Evolutionary conservation across 1,140 invertebrate species (phyloP), one percentile per base, ranked within the genome.

Genomic region (Ganaspis sp.): DNA sequence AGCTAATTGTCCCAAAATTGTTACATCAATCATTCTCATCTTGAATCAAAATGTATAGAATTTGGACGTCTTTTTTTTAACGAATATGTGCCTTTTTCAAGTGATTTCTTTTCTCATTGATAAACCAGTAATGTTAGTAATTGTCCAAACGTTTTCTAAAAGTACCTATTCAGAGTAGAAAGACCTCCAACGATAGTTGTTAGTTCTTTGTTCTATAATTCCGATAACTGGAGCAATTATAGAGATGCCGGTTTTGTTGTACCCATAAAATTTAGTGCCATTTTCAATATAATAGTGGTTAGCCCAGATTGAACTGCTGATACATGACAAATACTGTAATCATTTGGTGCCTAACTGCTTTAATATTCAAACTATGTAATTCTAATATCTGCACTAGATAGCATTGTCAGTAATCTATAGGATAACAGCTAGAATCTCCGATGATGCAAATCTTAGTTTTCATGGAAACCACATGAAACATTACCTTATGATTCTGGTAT

Each of bases 251-350:
- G 42, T 15, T 42, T n/a, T 45, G 15, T 15, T 15, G 15, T 45
- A 45, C 3, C 42, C 42, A 45, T 49, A n/a, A 49, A 6, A 49
- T 49, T 49, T 49, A 49, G 45, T 49, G 17, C 45, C 45, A 49
- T 49, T 49, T 49, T 49, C 45, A 49, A 49, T 49, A n/a, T n/a
- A 49, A 49, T 49, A 49, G 45, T 17, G 45, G 17, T 4, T 15
- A 49, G 11, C 38, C 38, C 11, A 49, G 45, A 49, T 49, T 49
- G 1, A 4, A 49, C 45, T 49, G n/a, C 45, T 49, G 45, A 49
- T 49, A n/a, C 45, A 49, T 49, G 45, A 49, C 45, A 49, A 49
- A 49, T 49, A 49, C 12, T 49, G 17, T 49, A 49, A 49, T 49
- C 45, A 17, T 49, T 49, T 4, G 12, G 45, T 49, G 17, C 45